A percentile compares a stretch with the other conserved stretches of the same genome.
Evolutionary conservation across 1,140 invertebrate genomes (phyloP).

Genomic region (Stenopsyche tienmushanensis): DNA sequence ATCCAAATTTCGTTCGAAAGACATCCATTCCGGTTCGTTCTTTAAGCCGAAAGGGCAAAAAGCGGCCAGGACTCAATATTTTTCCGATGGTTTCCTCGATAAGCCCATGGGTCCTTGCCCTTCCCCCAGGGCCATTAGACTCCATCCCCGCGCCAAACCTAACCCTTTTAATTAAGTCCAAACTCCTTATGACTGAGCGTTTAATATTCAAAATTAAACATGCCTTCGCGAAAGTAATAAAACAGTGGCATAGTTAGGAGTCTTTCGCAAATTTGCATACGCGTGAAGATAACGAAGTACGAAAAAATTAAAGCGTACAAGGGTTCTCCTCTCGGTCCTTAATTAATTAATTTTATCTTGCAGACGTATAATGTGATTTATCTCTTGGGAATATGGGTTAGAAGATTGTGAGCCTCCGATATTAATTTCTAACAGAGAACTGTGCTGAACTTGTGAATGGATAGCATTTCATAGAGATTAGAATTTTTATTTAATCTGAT

Average conservation of each 20-base stretch:
- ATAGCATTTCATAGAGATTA: no score
- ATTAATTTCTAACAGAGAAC: no score
- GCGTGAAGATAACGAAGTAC: constrained; percentile 35
- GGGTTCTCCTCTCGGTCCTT: constrained; percentile 13
- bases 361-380: constrained; percentile 13
- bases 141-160: constrained; percentile 19
- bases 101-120: not conserved
- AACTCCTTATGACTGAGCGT: constrained; percentile 40
- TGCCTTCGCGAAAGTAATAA: constrained; percentile 42
- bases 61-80: constrained; percentile 8
- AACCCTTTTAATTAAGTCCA: constrained; percentile 43
- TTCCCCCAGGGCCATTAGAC: constrained; percentile 16
- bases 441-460: no score
- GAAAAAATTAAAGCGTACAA: constrained; percentile 33
- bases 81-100: constrained; percentile 27
- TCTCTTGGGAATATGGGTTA: constrained; percentile 5
- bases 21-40: constrained; percentile 4
- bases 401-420: no score
- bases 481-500: no score
- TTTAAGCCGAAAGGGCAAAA: not conserved
- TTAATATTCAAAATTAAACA: constrained; percentile 43
- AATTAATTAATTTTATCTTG: constrained; percentile 40
- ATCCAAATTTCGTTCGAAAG: constrained; percentile 18
- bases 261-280: constrained; percentile 42
- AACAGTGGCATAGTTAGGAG: constrained; percentile 42